Base-by-base conservation (phyloP, 2,888 invertebrate genomes). In the Antheraea assamensis region DNA sequence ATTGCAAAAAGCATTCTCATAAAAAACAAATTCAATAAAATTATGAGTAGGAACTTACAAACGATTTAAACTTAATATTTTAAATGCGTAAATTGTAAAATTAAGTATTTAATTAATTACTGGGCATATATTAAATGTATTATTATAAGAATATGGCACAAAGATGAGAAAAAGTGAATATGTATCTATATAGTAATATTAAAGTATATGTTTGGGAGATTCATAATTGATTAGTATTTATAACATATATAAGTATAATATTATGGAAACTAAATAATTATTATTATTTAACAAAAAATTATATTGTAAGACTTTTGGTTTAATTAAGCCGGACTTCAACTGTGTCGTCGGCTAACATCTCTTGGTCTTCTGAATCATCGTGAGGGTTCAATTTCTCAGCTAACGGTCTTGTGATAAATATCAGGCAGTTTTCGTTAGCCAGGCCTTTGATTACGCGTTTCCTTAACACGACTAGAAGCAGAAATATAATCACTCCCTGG, bases 401-500 rank as follows among this genome's bases (percentile, higher is more conserved):
- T 70, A 92, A 75, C 0, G 88, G 90, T 21, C 87, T 83, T 3
- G 89, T 92, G 75, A 91, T 58, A 35, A 78, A 76, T 55, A 90
- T 77, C 73, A 91, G 93, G 78, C 85, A 87, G 76, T 90, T 89
- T 74, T 91, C 93, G 42, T 84, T 87, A 0, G 95, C 95, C 71
- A 96, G 81, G 2, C 95, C 95, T 71, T 91, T 85, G 71, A 96
- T 90, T 0, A 95, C 96, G 3, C 95, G 91, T 78, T 93, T 95
- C 76, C 96, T 88, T 70, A 96, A 91, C 27, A 96, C 88, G 8
- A 96, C 95, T 72, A 96, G 86, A 31, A 96, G 89, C 42, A 96
- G 76, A 86, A 96, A 96, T 83, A 96, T 96, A 47, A 96, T 87
- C 10, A 96, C 86, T 0, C 96, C 96, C 94, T 96, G 96, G 8